Evolutionary conservation across 2,888 invertebrate species (phyloP).

Genomic region (Quadroppia sp.): DNA sequence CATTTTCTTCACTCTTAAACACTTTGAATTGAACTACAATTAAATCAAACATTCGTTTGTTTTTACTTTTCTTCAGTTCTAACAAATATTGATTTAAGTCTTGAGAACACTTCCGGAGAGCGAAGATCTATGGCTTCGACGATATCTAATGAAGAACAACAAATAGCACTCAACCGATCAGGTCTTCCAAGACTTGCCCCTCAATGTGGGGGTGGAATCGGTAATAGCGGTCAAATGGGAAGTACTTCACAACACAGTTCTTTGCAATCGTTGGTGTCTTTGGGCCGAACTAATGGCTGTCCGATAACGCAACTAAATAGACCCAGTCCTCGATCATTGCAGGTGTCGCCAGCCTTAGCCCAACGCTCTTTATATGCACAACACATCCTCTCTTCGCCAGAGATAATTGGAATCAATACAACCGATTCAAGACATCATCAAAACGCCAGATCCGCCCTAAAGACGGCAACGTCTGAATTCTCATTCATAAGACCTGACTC

Average conservation of each 20-base stretch:
- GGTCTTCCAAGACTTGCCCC: conserved; percentile 46
- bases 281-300: neutral
- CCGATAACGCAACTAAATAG: conserved; percentile 26
- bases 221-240: neutral
- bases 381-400: conserved; percentile 45
- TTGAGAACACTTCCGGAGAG: conserved; percentile 10
- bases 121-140: conserved; percentile 23
- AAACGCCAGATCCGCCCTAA: conserved; percentile 43
- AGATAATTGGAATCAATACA: conserved; percentile 40
- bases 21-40: neutral
- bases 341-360: conserved; percentile 46
- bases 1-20: neutral
- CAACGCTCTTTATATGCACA: conserved; percentile 48
- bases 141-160: neutral
- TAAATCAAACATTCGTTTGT: neutral
- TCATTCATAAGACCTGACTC: conserved; percentile 48
- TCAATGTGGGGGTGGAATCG: conserved; percentile 44
- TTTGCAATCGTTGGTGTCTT: conserved; percentile 35
- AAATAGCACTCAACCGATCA: neutral
- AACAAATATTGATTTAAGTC: conserved; percentile 32
- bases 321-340: conserved; percentile 46
- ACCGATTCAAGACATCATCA: conserved; percentile 24
- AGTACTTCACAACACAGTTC: conserved; percentile 30
- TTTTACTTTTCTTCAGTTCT: neutral
- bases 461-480: conserved; percentile 48